A percentile compares a stretch with the other conserved stretches of the same genome.
These are phyloP conservation scores for Falcunculus frontatus DNA, from an alignment of 2,113 vertebrate species.

Conservation along the genomic window DNA sequence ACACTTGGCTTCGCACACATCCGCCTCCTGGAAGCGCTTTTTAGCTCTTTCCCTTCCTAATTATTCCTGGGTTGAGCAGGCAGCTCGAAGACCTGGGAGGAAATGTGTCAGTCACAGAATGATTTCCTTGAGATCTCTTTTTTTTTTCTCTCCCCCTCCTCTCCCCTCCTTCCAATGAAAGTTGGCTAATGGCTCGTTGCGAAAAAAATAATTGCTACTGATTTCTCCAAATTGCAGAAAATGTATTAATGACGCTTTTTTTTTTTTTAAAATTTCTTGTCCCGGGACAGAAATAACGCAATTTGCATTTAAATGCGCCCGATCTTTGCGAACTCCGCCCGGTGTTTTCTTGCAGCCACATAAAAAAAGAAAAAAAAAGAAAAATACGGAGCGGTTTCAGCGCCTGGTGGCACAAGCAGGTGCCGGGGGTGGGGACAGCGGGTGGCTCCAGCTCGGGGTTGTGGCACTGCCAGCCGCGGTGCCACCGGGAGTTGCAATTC, in stretches of 20 bases:
- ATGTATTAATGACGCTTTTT: constrained; percentile 60
- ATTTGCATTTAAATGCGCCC: constrained; percentile 66
- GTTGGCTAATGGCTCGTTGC: constrained; percentile 45
- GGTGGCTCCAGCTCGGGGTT: neutral
- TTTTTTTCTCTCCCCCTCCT: fast-evolving
- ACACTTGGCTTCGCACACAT: neutral
- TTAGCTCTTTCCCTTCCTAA: neutral
- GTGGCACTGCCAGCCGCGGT: neutral
- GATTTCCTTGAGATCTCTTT: neutral
- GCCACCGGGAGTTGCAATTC: neutral
- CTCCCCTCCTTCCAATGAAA: neutral
- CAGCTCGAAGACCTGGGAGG: neutral
- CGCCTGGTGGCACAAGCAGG: neutral
- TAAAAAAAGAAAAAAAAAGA: neutral
- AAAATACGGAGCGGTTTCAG: neutral
- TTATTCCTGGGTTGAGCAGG: neutral
- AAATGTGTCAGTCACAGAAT: neutral
- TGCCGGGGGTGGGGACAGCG: neutral
- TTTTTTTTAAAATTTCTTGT: no score
- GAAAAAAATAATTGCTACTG: constrained; percentile 49
- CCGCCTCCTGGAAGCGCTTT: neutral
- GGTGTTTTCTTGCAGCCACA: constrained; percentile 8
- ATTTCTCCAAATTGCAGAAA: constrained; percentile 64
- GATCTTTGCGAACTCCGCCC: constrained; percentile 34
- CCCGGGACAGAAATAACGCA: constrained; percentile 58